A percentile compares a stretch with the other conserved stretches of the same genome.
Conservation (phyloP, 2,113 vertebrate genomes). For the Platysteira castanea region DNA sequence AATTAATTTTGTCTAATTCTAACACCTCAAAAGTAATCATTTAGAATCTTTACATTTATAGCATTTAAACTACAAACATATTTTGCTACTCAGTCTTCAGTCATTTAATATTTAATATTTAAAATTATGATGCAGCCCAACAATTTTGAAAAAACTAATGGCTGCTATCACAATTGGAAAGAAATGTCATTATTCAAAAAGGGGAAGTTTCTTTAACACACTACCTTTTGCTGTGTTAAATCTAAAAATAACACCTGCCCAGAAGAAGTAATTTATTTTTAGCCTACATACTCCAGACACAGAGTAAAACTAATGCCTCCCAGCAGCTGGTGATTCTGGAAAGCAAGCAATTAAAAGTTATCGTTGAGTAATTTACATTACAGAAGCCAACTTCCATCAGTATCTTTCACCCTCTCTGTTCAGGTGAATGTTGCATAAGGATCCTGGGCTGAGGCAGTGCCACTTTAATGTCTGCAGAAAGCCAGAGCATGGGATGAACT, state of each 20-base stretch:
- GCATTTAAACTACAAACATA: not conserved
- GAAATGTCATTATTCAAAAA: not conserved
- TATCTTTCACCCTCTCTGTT: not conserved
- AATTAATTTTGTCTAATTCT: not conserved
- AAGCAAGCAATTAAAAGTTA: constrained; percentile 37
- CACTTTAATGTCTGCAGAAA: not conserved
- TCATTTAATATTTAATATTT: not conserved
- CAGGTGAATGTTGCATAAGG: not conserved
- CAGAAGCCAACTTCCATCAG: not conserved
- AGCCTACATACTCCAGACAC: not conserved
- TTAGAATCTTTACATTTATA: not conserved
- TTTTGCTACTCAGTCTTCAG: not conserved
- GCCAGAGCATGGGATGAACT: not conserved
- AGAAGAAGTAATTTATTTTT: not conserved
- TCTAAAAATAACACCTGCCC: not conserved
- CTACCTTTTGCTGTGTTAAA: not conserved
- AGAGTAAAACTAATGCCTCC: not conserved
- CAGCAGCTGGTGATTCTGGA: not conserved
- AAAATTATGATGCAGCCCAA: not conserved
- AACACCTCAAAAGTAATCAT: not conserved
- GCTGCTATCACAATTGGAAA: not conserved
- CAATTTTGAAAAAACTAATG: not conserved
- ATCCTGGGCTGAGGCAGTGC: not conserved
- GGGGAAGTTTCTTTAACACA: not conserved
- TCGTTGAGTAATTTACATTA: not conserved